Evolutionary conservation across 2,113 vertebrate genomes (phyloP).

Genomic region (Hirundichthys speculiger): DNA sequence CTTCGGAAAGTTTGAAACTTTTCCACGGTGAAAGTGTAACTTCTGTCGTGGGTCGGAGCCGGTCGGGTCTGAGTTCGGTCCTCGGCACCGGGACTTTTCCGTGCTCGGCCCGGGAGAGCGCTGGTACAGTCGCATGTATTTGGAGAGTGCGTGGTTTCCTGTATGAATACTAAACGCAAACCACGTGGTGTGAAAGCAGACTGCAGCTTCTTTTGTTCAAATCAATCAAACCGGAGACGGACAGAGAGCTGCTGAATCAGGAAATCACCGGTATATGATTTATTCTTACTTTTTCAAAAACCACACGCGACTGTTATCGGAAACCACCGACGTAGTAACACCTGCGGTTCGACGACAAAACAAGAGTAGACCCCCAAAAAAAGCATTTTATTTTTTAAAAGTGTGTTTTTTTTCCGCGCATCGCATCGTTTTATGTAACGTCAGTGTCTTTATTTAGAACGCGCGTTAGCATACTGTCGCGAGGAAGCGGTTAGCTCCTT

Average conservation of each 20-base stretch:
- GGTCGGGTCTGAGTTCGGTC: neutral
- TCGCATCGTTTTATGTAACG: too few species aligned
- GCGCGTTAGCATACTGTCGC: too few species aligned
- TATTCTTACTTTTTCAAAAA: constrained; percentile 27
- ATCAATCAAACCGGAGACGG: constrained; percentile 87
- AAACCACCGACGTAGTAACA: too few species aligned
- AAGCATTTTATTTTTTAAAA: too few species aligned
- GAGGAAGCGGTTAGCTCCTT: too few species aligned
- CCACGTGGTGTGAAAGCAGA: constrained; percentile 89
- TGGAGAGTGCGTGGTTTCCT: constrained; percentile 41
- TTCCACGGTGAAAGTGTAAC: neutral
- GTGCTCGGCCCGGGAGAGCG: too few species aligned
- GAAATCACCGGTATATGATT: constrained; percentile 70
- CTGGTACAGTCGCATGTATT: too few species aligned
- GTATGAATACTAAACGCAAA: constrained; percentile 73
- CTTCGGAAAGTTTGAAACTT: too few species aligned
- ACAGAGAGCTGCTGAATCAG: constrained; percentile 79
- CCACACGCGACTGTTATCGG: neutral
- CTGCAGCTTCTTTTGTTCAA: constrained; percentile 94
- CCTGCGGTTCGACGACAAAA: too few species aligned
- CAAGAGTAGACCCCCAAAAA: too few species aligned
- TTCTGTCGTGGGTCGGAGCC: neutral
- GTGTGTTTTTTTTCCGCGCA: too few species aligned
- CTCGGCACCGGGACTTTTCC: neutral
- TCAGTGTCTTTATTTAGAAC: too few species aligned